Conservation (phyloP, 2,888 invertebrate species). For the Cloeon dipterum region DNA sequence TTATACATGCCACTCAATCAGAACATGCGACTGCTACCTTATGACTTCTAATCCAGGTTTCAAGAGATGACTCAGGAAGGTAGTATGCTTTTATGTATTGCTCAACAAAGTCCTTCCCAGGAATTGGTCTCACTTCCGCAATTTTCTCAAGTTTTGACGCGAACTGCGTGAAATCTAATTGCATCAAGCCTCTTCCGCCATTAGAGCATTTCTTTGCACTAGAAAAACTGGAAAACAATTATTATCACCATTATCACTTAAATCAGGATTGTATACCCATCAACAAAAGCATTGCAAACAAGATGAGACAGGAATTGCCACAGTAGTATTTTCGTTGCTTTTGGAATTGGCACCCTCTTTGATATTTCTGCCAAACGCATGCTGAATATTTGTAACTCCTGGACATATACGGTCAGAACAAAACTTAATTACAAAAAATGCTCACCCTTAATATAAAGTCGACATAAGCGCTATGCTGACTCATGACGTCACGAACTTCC, state of each 20-base stretch:
- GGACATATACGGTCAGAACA: neutral
- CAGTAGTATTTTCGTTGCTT: slow-evolving; percentile 39
- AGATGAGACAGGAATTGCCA: slow-evolving; percentile 80
- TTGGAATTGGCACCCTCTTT: slow-evolving; percentile 42
- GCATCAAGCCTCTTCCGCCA: slow-evolving; percentile 92
- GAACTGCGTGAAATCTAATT: slow-evolving; percentile 88
- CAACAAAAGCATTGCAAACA: slow-evolving; percentile 69
- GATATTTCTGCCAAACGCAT: slow-evolving; percentile 52
- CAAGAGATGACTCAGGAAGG: slow-evolving; percentile 64
- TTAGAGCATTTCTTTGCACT: slow-evolving; percentile 85
- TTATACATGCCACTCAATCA: slow-evolving; percentile 1
- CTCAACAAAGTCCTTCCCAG: slow-evolving; percentile 78
- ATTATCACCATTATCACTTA: too few relatives aligned
- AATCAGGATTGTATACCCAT: slow-evolving; percentile 41
- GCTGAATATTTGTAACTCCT: slow-evolving; percentile 55
- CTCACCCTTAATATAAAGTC: slow-evolving; percentile 43
- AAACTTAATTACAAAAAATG: slow-evolving; percentile 3
- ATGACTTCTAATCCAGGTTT: slow-evolving; percentile 70
- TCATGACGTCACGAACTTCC: slow-evolving; percentile 87
- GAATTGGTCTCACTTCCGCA: slow-evolving; percentile 59
- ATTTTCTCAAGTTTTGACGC: slow-evolving; percentile 75
- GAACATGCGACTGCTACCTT: slow-evolving; percentile 22
- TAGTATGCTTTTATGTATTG: slow-evolving; percentile 93
- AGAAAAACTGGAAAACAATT: slow-evolving; percentile 38
- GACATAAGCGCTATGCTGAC: slow-evolving; percentile 78